A percentile compares a stretch with the other conserved stretches of the same genome.
phyloP scores from a whole-genome alignment of 2,888 invertebrate species.

The Nowickia ferox region DNA sequence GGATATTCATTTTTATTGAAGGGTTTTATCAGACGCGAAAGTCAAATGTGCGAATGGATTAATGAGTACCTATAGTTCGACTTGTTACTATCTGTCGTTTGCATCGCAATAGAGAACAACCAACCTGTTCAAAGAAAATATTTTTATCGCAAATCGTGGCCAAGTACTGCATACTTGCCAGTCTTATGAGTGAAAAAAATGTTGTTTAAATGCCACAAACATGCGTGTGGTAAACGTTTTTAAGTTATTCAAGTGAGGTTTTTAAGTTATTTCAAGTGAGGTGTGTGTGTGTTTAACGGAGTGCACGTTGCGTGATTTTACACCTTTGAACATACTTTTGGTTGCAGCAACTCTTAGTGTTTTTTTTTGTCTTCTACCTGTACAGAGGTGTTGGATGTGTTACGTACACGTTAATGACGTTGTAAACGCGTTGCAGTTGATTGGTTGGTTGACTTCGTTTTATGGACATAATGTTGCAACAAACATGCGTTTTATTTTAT shows the following conservation, averaged over 20 bases:
- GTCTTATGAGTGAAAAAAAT: slow-evolving; percentile 31
- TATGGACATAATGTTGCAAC: slow-evolving; percentile 45
- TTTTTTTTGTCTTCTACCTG: not conserved
- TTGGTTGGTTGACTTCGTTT: slow-evolving; percentile 49
- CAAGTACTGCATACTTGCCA: not conserved
- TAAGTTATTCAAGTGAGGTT: slow-evolving; percentile 9
- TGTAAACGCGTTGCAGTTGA: slow-evolving; percentile 32
- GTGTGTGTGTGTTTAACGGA: slow-evolving; percentile 36
- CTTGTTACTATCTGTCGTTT: too few species aligned
- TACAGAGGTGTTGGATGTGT: slow-evolving; percentile 15
- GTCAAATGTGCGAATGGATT: too few species aligned
- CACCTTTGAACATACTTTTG: slow-evolving; percentile 41
- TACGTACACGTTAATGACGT: slow-evolving; percentile 36
- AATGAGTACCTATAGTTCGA: too few species aligned
- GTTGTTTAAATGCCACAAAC: slow-evolving; percentile 55
- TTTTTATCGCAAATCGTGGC: not conserved
- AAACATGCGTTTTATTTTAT: slow-evolving; percentile 34
- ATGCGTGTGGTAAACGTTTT: slow-evolving; percentile 66
- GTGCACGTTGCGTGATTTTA: slow-evolving; percentile 55
- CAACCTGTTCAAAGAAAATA: not conserved
- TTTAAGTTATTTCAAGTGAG: slow-evolving; percentile 8
- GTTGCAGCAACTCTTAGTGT: not conserved
- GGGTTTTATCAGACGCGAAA: too few species aligned
- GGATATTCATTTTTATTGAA: too few species aligned
- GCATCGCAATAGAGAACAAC: too few species aligned